A percentile compares a stretch with the other conserved stretches of the same genome.
These are phyloP conservation scores for Arctocebus calabarensis DNA, from an alignment of 2,797 vertebrate genomes.

Conservation along the genomic window DNA sequence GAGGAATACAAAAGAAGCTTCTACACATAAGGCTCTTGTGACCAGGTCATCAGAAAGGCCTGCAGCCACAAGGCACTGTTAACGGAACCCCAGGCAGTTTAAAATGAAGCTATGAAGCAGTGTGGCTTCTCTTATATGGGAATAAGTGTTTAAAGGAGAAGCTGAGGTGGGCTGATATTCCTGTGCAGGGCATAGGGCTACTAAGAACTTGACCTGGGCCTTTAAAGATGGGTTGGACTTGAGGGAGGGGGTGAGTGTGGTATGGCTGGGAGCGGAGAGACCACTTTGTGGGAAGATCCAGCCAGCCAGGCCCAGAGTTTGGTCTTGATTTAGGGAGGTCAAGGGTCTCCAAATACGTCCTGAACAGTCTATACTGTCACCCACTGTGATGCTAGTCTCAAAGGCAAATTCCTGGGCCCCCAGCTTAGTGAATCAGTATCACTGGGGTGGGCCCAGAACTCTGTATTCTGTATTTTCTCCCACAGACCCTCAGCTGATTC, in stretches of 20 bases:
- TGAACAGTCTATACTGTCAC: neutral
- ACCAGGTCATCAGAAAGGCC: neutral
- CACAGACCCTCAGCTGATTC: neutral
- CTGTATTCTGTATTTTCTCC: neutral
- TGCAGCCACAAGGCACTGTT: accelerated
- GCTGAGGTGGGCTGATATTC: neutral
- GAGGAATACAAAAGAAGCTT: neutral
- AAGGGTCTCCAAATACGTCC: neutral
- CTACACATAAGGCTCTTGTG: neutral
- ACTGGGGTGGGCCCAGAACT: neutral
- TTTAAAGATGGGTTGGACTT: neutral
- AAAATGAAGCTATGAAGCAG: neutral
- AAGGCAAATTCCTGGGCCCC: neutral
- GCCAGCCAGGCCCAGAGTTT: neutral
- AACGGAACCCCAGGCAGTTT: neutral
- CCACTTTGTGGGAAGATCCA: neutral
- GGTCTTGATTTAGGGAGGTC: neutral
- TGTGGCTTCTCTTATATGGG: neutral
- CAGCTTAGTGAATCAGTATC: neutral
- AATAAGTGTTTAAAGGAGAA: neutral
- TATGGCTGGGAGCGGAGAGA: neutral
- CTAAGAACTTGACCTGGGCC: neutral
- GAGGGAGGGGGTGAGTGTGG: neutral
- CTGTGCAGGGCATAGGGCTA: neutral
- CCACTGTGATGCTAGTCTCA: neutral